Evolutionary conservation across 92 coral and sea anemone genomes (phyloP), one percentile per base, ranked within the genome.

Genomic region (Actinostola sp.): DNA sequence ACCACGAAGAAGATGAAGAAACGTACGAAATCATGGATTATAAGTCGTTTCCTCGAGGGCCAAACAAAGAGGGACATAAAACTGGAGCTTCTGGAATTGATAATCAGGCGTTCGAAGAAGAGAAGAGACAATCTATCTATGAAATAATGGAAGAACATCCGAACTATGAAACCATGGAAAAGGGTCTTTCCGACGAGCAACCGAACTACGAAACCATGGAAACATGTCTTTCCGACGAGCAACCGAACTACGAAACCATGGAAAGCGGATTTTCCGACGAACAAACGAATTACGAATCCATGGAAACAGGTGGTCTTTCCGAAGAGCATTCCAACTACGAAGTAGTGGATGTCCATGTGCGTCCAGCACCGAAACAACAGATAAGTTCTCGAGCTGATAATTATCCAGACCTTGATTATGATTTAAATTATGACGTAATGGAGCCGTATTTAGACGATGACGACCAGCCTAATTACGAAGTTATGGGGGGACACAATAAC

Each of bases 321-420:
- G 72, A 66, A 28, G 43, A 66, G 54, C 71, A 65, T n/a, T 30
- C 33, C 25, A 43, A 65, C 25, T 65, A 65, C 24, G 71, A 65
- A 27, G 51, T 54, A 10, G 36, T 63, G 68, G 68, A n/a, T n/a
- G n/a, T n/a, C n/a, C n/a, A n/a, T n/a, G n/a, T n/a, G n/a, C n/a
- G n/a, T n/a, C n/a, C n/a, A n/a, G n/a, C n/a, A n/a, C n/a, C n/a
- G n/a, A n/a, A n/a, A n/a, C n/a, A n/a, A n/a, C n/a, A n/a, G n/a
- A n/a, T n/a, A n/a, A n/a, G n/a, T n/a, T n/a, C n/a, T n/a, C n/a
- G n/a, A n/a, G n/a, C n/a, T n/a, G n/a, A n/a, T n/a, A n/a, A n/a
- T n/a, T n/a, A n/a, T n/a, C n/a, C n/a, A n/a, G n/a, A n/a, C n/a
- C n/a, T n/a, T n/a, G 42, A 65, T 1, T 59, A 67, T 8, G 59